These are phyloP conservation scores for Trissoscelio sp. DNA, from an alignment of 2,888 invertebrate species.

Conservation along the genomic window DNA sequence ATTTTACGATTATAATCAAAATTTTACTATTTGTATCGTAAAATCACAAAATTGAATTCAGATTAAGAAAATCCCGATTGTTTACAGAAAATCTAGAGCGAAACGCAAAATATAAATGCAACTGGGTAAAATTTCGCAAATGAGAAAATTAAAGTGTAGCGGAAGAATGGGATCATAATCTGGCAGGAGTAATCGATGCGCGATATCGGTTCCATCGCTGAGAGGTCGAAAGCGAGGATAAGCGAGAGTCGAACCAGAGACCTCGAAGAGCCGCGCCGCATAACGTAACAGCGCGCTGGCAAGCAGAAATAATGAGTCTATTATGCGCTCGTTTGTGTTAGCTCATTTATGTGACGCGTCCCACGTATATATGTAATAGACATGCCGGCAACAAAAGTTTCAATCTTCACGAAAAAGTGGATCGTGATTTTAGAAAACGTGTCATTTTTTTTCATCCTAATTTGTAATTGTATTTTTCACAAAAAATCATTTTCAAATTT, in stretches of 20 bases:
- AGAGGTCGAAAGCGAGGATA: slow-evolving; percentile 78
- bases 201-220: slow-evolving; percentile 75
- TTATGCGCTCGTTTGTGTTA: slow-evolving; percentile 76
- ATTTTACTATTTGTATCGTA: too few species aligned
- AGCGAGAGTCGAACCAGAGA: slow-evolving; percentile 78
- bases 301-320: slow-evolving; percentile 81
- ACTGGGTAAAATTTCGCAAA: slow-evolving; percentile 50
- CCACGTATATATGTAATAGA: slow-evolving; percentile 59
- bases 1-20: too few species aligned
- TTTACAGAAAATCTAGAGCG: too few species aligned
- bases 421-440: too few species aligned
- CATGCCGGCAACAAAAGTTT: slow-evolving; percentile 33
- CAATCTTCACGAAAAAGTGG: slow-evolving; percentile 30
- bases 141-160: slow-evolving; percentile 57
- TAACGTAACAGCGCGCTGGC: slow-evolving; percentile 79
- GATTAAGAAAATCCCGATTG: too few species aligned
- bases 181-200: slow-evolving; percentile 66
- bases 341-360: slow-evolving; percentile 67
- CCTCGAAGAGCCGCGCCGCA: slow-evolving; percentile 78
- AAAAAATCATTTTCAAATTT: too few species aligned
- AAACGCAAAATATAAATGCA: slow-evolving; percentile 39
- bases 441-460: not conserved
- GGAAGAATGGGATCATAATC: slow-evolving; percentile 57
- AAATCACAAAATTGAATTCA: too few species aligned
- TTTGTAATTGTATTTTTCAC: too few species aligned